Evolutionary conservation across 2,888 invertebrate species (phyloP), one percentile per base, ranked within the genome.

Genomic region (Suillia variegata): DNA sequence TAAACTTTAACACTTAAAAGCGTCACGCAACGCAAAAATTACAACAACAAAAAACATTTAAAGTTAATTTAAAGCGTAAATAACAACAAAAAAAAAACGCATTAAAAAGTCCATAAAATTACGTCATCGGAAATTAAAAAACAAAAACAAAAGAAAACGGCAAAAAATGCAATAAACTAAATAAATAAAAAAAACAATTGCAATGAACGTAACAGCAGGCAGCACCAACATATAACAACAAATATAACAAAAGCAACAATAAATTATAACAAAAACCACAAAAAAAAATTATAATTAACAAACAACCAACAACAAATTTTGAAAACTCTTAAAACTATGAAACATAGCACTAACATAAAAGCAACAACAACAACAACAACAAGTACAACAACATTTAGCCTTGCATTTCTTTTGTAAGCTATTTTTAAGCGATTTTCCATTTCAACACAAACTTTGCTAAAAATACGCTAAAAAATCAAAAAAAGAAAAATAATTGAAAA

Each of bases 21-120:
- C 20, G 56, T 49, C 31, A 20, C 22, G 54, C 56, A 48, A 56
- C 58, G 51, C 54, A 51, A 21, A 58, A 58, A 58, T 63, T 58
- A 61, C 45, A 52, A 49, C 21, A 33, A 54, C 34, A 54, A 48
- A 56, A 42, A 50, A 24, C 12, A 33, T n/a, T 38, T 13, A 8
- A 56, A 34, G 5, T 8, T 13, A 47, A n/a, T 49, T 22, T 49
- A 24, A 1, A 12, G 2, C 12, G 22, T 18, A 12, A 47, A 47
- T 2, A 47, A 21, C 8, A 18, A 50, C 13, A 24, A 26, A 50
- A 22, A 22, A 49, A 49, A 21, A 49, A 13, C 21, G n/a, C 21
- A 49, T 20, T 48, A 48, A 49, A 49, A 10, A 10, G 13, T n/a
- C n/a, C n/a, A n/a, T n/a, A n/a, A n/a, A n/a, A n/a, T n/a, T n/a